These are phyloP conservation scores for Passerculus sandwichensis DNA, from an alignment of 2,797 vertebrate species.

Conservation along the genomic window DNA sequence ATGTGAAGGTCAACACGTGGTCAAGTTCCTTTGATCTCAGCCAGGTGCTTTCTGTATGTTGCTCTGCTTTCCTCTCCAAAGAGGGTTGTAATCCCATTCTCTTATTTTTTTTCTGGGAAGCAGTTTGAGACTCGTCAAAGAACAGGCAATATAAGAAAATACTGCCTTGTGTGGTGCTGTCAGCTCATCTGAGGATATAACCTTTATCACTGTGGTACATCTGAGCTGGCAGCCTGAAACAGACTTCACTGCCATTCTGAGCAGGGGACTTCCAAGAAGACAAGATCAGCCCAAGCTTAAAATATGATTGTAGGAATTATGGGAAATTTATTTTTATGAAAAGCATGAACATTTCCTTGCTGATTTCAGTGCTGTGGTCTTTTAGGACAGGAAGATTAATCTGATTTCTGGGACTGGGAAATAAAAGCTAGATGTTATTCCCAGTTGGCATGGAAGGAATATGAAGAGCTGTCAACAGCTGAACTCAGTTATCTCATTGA, in stretches of 20 bases:
- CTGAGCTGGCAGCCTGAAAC: not conserved
- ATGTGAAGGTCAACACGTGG: not conserved
- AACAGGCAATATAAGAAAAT: not conserved
- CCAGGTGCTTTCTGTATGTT: not conserved
- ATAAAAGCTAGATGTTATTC: conserved; percentile 4
- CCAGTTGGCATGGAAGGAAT: not conserved
- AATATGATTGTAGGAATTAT: not conserved
- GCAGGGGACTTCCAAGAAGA: not conserved
- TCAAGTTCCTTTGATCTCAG: not conserved
- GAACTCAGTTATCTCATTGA: not conserved
- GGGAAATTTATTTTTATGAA: not conserved
- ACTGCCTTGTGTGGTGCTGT: not conserved
- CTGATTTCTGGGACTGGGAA: not conserved
- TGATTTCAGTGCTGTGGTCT: not conserved
- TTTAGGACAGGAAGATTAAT: conserved; percentile 31
- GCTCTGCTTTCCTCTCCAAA: not conserved
- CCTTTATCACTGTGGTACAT: not conserved
- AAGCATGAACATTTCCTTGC: not conserved
- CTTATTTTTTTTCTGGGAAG: not conserved
- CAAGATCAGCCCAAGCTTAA: not conserved
- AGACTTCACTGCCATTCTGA: not conserved
- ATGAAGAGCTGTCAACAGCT: conserved; percentile 20
- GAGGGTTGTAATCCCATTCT: not conserved
- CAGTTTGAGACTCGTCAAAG: not conserved
- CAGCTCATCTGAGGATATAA: not conserved